Conservation (phyloP, 2,113 vertebrate genomes). For the Nibea albiflora region DNA sequence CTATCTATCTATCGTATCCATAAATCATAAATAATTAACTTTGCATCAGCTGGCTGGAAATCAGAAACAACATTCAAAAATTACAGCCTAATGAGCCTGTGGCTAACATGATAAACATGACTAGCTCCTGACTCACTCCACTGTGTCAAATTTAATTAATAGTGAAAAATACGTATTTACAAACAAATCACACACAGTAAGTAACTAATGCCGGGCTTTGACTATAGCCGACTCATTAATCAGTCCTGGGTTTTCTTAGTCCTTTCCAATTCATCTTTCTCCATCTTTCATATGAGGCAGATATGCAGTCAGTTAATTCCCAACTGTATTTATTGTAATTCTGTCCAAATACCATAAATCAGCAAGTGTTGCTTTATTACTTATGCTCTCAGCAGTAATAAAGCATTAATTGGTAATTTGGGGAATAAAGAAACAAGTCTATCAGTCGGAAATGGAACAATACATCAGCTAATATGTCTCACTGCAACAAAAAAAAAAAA, state of each 20-base stretch:
- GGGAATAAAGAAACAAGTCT: conserved; percentile 48
- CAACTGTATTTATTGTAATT: conserved; percentile 52
- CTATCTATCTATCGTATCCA: not conserved
- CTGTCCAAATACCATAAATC: conserved; percentile 41
- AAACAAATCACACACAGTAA: conserved; percentile 36
- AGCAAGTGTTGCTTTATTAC: conserved; percentile 45
- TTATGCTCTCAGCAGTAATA: conserved; percentile 44
- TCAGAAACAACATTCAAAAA: conserved; percentile 19
- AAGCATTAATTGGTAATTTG: conserved; percentile 52
- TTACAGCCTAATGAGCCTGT: not conserved
- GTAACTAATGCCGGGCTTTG: conserved; percentile 49
- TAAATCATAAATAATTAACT: conserved; percentile 9
- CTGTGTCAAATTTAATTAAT: conserved; percentile 46
- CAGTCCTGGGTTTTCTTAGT: conserved; percentile 27
- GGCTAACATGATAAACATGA: conserved; percentile 24
- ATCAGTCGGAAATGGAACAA: conserved; percentile 19
- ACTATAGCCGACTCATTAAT: conserved; percentile 62
- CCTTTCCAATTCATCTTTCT: conserved; percentile 8
- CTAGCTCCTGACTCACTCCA: conserved; percentile 15
- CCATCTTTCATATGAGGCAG: conserved; percentile 35
- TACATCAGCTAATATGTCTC: conserved; percentile 25
- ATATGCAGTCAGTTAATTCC: conserved; percentile 33
- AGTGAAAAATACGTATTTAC: conserved; percentile 43
- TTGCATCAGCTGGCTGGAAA: conserved; percentile 2
- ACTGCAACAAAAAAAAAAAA: not conserved